Evolutionary conservation across 2,888 invertebrate genomes (phyloP).

Genomic region (Slavum lentiscoides): DNA sequence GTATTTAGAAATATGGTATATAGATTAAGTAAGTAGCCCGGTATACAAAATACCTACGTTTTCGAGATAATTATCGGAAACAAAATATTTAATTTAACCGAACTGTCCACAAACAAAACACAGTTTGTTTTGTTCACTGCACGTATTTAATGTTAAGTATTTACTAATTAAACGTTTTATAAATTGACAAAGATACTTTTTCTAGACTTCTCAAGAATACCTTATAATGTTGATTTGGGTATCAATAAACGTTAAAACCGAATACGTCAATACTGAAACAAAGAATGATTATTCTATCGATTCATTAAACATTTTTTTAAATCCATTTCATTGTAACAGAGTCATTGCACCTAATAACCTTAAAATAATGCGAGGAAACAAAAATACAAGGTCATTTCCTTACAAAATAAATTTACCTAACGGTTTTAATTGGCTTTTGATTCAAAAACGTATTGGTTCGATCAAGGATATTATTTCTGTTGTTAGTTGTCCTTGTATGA

Average conservation of each 20-base stretch:
- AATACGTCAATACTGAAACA: conserved; percentile 11
- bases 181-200: background rate
- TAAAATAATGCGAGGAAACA: background rate
- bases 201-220: background rate
- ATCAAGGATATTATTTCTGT: conserved; percentile 35
- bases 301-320: background rate
- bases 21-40: background rate
- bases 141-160: background rate
- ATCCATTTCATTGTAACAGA: background rate
- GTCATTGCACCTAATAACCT: conserved; percentile 27
- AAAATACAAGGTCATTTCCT: conserved; percentile 35
- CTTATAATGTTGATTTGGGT: background rate
- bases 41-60: background rate
- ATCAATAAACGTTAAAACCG: background rate
- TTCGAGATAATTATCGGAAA: background rate
- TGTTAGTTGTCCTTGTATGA: conserved; percentile 36
- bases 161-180: background rate
- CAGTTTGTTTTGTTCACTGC: background rate
- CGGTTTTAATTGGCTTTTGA: conserved; percentile 31
- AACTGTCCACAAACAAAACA: background rate
- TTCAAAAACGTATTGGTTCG: conserved; percentile 11
- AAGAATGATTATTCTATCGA: background rate
- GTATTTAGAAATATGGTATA: background rate
- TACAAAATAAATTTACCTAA: conserved; percentile 32
- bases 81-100: background rate